Percentiles rank a stretch among this genome's conserved stretches.
phyloP scores from a whole-genome alignment of 2,888 invertebrate genomes.

The Eucera pruinosa region DNA sequence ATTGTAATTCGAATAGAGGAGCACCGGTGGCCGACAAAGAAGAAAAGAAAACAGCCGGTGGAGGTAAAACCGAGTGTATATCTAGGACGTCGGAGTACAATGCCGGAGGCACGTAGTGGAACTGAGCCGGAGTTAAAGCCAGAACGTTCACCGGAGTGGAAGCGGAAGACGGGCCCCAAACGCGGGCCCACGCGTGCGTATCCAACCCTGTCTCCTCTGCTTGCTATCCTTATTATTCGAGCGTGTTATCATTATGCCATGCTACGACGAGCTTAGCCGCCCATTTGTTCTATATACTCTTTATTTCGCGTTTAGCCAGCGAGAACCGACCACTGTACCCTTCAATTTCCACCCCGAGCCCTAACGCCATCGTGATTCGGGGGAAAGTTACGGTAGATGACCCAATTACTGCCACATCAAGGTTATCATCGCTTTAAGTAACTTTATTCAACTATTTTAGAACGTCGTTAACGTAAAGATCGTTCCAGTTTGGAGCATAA shows the following conservation, averaged over 20 bases:
- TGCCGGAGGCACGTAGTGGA: constrained; percentile 69
- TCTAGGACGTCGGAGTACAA: constrained; percentile 60
- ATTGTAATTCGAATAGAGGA: constrained; percentile 11
- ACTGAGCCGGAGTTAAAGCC: constrained; percentile 69
- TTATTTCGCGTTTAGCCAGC: constrained; percentile 45
- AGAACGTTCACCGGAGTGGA: constrained; percentile 71
- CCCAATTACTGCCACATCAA: no score
- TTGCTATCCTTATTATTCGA: constrained; percentile 82
- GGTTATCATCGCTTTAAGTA: no score
- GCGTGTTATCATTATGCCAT: constrained; percentile 82
- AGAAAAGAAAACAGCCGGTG: constrained; percentile 35
- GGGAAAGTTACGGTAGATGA: no score
- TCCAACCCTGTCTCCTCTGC: constrained; percentile 83
- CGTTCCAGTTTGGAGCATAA: no score
- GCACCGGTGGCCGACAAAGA: constrained; percentile 8
- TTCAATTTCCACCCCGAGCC: neutral
- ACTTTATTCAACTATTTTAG: no score
- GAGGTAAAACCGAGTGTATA: constrained; percentile 48
- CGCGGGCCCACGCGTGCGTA: constrained; percentile 83
- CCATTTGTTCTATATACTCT: constrained; percentile 62
- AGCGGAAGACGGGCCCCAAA: constrained; percentile 82
- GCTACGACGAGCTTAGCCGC: constrained; percentile 75
- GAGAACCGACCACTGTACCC: constrained; percentile 14
- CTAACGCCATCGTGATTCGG: no score
- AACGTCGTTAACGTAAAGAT: no score